A percentile compares a stretch with the other conserved stretches of the same genome.
phyloP scores from a whole-genome alignment of 2,113 vertebrate species.

The Amblyopsis rosae region DNA sequence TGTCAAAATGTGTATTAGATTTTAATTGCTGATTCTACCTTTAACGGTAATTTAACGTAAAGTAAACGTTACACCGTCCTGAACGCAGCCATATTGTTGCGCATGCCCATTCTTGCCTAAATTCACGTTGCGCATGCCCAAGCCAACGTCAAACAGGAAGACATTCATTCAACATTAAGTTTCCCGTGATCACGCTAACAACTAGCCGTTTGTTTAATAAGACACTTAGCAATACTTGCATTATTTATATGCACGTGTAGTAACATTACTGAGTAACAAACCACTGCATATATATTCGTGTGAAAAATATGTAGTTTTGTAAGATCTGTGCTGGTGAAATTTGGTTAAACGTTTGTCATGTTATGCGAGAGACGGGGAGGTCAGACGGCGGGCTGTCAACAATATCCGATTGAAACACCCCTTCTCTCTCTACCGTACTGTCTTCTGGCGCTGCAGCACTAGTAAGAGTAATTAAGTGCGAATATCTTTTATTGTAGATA shows the following conservation, averaged over 20 bases:
- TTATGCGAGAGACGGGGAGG: constrained; percentile 69
- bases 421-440: constrained; percentile 38
- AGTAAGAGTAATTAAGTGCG: constrained; percentile 46
- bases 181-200: constrained; percentile 16
- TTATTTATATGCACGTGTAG: no score
- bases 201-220: neutral
- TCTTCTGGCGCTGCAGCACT: constrained; percentile 33
- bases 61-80: no score
- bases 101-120: neutral
- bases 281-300: neutral
- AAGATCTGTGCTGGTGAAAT: constrained; percentile 7
- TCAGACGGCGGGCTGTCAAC: constrained; percentile 56
- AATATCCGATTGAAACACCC: constrained; percentile 46
- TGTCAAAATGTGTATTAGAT: no score
- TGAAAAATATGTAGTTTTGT: neutral
- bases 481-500: constrained; percentile 16
- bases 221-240: neutral
- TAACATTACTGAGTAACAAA: neutral
- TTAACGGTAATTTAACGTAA: no score
- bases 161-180: constrained; percentile 45
- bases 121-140: constrained; percentile 20
- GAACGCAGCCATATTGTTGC: no score
- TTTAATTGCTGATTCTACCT: no score
- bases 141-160: neutral
- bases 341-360: constrained; percentile 38